Conservation (phyloP, 2,797 vertebrate species). For the Clamator glandarius region DNA sequence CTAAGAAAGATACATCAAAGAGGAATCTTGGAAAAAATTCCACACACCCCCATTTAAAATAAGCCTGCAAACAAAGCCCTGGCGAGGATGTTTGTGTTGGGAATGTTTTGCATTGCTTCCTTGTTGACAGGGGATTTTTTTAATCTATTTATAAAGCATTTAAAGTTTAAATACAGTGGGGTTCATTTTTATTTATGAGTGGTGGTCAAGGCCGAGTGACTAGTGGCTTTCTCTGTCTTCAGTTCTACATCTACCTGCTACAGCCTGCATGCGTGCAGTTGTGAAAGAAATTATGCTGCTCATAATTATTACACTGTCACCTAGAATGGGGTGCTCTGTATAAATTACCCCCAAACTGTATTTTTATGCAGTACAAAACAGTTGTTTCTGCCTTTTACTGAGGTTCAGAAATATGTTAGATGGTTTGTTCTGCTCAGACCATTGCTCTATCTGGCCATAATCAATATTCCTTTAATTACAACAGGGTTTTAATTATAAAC, state of each 20-base stretch:
- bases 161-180: not conserved
- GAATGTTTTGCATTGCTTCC: not conserved
- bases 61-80: slow-evolving; percentile 21
- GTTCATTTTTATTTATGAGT: not conserved
- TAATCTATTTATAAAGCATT: not conserved
- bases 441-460: not conserved
- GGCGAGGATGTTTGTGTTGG: not conserved
- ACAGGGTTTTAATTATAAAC: not conserved
- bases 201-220: not conserved
- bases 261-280: not conserved
- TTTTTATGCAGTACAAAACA: not conserved
- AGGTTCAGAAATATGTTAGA: not conserved
- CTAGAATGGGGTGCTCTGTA: not conserved
- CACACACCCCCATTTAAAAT: not conserved
- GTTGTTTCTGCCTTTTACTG: not conserved
- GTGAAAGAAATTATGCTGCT: not conserved
- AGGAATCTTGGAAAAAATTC: not conserved
- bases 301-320: fast-evolving
- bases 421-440: not conserved
- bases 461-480: not conserved
- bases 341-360: not conserved
- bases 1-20: not conserved
- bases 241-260: not conserved
- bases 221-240: not conserved
- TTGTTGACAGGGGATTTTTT: not conserved